Evolutionary conservation across 2,797 vertebrate species (phyloP).

Genomic region (Gymnothorax reevesii): DNA sequence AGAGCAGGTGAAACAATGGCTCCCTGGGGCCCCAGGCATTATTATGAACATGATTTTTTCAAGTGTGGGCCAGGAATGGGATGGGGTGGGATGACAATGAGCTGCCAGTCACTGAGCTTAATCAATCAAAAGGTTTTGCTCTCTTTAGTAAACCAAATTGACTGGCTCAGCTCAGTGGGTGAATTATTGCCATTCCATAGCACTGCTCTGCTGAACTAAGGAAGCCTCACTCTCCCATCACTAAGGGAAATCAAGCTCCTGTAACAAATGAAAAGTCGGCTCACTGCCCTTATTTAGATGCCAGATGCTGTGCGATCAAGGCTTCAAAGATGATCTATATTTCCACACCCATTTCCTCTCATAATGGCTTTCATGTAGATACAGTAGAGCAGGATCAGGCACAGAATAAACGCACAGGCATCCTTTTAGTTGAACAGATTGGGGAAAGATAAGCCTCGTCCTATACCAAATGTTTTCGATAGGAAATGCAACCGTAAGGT

Average conservation of each 20-base stretch:
- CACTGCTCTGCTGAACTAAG: neutral
- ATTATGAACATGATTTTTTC: neutral
- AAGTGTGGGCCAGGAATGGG: neutral
- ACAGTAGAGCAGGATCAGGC: neutral
- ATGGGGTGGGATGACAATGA: neutral
- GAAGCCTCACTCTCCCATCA: neutral
- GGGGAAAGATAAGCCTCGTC: slow-evolving; percentile 53
- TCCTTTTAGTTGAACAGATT: slow-evolving; percentile 40
- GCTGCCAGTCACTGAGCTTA: neutral
- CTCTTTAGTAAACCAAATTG: neutral
- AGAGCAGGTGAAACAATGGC: neutral
- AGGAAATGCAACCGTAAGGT: slow-evolving; percentile 65
- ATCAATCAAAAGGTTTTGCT: neutral
- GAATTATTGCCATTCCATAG: neutral
- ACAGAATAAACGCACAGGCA: neutral
- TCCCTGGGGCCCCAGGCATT: neutral
- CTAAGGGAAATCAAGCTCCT: neutral
- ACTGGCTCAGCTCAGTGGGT: neutral
- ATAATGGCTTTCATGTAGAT: slow-evolving; percentile 8
- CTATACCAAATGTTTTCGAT: slow-evolving; percentile 55
- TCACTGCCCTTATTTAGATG: neutral
- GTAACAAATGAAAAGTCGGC: neutral
- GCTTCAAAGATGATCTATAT: neutral
- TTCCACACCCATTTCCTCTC: neutral
- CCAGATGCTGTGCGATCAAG: neutral